Evolutionary conservation across 2,797 vertebrate genomes (phyloP).

Genomic region (Tokudaia muenninki): DNA sequence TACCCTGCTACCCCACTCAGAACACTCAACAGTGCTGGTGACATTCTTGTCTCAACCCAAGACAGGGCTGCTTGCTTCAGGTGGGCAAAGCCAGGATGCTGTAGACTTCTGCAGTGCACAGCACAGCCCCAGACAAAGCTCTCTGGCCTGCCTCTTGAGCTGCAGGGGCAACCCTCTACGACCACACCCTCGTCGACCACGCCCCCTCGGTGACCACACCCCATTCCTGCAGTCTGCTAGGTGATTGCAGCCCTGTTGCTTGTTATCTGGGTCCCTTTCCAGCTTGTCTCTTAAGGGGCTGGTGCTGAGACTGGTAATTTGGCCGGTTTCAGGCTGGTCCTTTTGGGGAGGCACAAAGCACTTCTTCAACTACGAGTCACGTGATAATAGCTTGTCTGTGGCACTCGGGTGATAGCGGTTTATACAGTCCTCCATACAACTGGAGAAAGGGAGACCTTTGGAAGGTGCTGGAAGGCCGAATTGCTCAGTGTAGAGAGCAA

Average conservation of each 20-base stretch:
- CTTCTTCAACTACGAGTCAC: background rate
- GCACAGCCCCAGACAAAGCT: background rate
- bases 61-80: background rate
- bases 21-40: background rate
- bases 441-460: background rate
- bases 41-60: background rate
- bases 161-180: background rate
- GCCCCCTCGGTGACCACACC: rapidly evolving
- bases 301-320: background rate
- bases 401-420: no score
- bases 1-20: background rate
- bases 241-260: no score
- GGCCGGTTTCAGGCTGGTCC: background rate
- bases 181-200: rapidly evolving
- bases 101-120: no score
- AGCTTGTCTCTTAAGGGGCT: background rate
- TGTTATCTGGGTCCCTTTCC: background rate
- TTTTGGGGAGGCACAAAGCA: background rate
- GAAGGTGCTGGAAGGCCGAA: background rate
- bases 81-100: background rate
- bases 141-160: background rate
- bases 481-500: background rate
- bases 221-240: rapidly evolving
- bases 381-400: background rate
- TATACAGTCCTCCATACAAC: background rate